These are phyloP conservation scores for Coluber constrictor DNA, from an alignment of 2,797 vertebrate genomes.

Conservation along the genomic window DNA sequence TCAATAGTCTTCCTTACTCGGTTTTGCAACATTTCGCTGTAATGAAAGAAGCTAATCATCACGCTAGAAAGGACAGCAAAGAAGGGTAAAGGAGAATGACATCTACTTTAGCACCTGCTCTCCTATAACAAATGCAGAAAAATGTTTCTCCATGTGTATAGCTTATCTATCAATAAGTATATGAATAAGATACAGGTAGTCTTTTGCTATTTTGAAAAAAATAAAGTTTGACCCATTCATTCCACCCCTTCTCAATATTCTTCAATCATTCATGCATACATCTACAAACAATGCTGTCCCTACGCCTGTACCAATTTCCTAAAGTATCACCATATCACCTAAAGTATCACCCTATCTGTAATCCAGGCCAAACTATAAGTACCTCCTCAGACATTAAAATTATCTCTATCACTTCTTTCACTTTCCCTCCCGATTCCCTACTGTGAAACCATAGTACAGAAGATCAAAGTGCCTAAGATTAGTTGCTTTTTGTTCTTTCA, in stretches of 20 bases:
- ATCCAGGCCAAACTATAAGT: not conserved
- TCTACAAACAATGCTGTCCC: not conserved
- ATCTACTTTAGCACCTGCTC: not conserved
- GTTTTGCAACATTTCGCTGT: not conserved
- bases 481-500: slow-evolving; percentile 36
- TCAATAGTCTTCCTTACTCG: not conserved
- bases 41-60: not conserved
- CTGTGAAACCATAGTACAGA: slow-evolving; percentile 55
- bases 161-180: not conserved
- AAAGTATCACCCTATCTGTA: not conserved
- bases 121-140: not conserved
- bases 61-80: not conserved
- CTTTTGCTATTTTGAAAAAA: not conserved
- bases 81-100: not conserved
- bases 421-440: slow-evolving; percentile 9
- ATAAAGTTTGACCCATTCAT: not conserved
- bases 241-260: not conserved
- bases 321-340: not conserved
- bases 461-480: slow-evolving; percentile 45
- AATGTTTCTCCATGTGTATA: not conserved
- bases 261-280: not conserved
- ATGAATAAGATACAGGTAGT: not conserved
- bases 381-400: slow-evolving; percentile 2
- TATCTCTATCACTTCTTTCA: not conserved
- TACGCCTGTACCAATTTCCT: not conserved